Evolutionary conservation across 2,797 vertebrate species (phyloP).

Genomic region (Brachymystax lenok): DNA sequence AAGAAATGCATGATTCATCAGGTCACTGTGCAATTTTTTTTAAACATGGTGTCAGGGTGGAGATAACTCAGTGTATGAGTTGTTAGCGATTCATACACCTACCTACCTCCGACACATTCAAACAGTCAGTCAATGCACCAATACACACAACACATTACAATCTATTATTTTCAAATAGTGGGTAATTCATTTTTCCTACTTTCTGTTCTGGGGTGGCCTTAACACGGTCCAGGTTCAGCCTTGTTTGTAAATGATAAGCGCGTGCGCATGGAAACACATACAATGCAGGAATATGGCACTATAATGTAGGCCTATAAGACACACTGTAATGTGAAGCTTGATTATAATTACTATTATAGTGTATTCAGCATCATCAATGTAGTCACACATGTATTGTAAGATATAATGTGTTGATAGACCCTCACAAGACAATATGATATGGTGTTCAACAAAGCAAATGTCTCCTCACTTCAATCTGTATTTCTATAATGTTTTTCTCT

Average conservation of each 20-base stretch:
- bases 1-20: constrained; percentile 70
- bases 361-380: too few species aligned
- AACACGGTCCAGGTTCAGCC: too few species aligned
- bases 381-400: too few species aligned
- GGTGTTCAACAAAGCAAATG: not conserved
- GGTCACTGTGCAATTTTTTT: constrained; percentile 55
- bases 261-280: too few species aligned
- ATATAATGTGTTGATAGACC: too few species aligned
- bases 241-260: too few species aligned
- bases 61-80: not conserved
- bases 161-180: not conserved
- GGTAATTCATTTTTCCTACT: too few species aligned
- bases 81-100: not conserved
- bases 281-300: too few species aligned
- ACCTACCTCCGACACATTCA: not conserved
- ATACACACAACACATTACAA: not conserved
- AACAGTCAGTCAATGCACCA: not conserved
- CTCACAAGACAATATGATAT: not conserved
- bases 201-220: too few species aligned
- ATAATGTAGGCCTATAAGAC: too few species aligned
- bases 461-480: not conserved
- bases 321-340: too few species aligned
- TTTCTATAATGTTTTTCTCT: not conserved
- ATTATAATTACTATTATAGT: too few species aligned
- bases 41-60: not conserved